A percentile compares a stretch with the other conserved stretches of the same genome.
phyloP scores from a whole-genome alignment of 2,797 vertebrate species.

The Myripristis jacobus region DNA sequence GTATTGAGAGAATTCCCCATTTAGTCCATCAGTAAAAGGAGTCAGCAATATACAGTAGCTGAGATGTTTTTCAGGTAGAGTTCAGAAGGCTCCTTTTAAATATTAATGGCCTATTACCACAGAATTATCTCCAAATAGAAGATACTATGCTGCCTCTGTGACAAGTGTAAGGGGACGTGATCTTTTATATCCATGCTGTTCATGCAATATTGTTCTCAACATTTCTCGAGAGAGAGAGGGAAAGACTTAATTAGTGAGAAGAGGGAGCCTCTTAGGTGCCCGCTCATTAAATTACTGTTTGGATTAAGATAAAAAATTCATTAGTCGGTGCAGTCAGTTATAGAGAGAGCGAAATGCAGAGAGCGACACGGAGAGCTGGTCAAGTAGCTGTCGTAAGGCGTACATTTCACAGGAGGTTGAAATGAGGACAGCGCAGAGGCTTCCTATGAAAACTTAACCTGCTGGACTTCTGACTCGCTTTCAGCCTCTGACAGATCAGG shows the following conservation, averaged over 20 bases:
- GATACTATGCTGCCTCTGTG: too few species aligned
- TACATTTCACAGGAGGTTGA: slow-evolving; percentile 51
- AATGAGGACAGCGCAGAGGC: slow-evolving; percentile 42
- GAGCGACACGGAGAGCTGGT: slow-evolving; percentile 15
- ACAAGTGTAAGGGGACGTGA: too few species aligned
- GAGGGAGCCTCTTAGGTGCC: slow-evolving; percentile 71
- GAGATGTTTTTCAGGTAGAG: slow-evolving; percentile 36
- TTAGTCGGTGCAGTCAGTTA: slow-evolving; percentile 74
- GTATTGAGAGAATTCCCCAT: slow-evolving; percentile 10
- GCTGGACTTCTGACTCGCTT: slow-evolving; percentile 18
- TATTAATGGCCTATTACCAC: neutral
- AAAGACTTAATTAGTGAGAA: slow-evolving; percentile 75
- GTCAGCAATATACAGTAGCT: neutral
- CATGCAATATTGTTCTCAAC: slow-evolving; percentile 2
- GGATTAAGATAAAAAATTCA: slow-evolving; percentile 85
- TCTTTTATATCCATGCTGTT: too few species aligned
- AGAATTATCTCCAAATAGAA: neutral
- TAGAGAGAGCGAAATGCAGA: slow-evolving; percentile 23
- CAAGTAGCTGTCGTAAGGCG: slow-evolving; percentile 29
- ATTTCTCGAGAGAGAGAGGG: slow-evolving; percentile 18
- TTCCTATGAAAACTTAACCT: slow-evolving; percentile 52
- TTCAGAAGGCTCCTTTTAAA: slow-evolving; percentile 19
- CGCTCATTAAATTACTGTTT: slow-evolving; percentile 84
- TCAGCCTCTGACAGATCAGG: slow-evolving; percentile 8
- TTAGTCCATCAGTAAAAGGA: neutral